Conservation (phyloP, 2,797 vertebrate genomes). For the Cirrhinus mrigala region DNA sequence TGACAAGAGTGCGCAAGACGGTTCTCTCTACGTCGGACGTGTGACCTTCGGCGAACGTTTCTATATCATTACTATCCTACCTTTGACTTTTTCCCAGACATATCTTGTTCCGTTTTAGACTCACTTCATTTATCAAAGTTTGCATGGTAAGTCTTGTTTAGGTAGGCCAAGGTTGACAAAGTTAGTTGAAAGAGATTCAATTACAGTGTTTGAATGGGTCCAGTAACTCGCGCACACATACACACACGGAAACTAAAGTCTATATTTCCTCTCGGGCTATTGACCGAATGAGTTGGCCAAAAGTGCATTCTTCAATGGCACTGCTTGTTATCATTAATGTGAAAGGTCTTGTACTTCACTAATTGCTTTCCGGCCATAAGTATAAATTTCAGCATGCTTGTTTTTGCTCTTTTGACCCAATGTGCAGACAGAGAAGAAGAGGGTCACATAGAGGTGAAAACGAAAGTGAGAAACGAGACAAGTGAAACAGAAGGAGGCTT, state of each 20-base stretch:
- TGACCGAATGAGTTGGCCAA: slow-evolving; percentile 38
- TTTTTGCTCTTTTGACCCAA: slow-evolving; percentile 46
- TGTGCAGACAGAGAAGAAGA: slow-evolving; percentile 23
- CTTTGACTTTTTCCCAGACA: slow-evolving; percentile 59
- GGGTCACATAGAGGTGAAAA: slow-evolving; percentile 2
- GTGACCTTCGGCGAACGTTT: slow-evolving; percentile 58
- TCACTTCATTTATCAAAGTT: slow-evolving; percentile 62
- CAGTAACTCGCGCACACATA: slow-evolving; percentile 13
- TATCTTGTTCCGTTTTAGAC: slow-evolving; percentile 38
- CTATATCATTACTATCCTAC: slow-evolving; percentile 59
- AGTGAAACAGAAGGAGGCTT: slow-evolving; percentile 16
- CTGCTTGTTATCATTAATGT: slow-evolving; percentile 49
- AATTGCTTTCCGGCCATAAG: slow-evolving; percentile 51
- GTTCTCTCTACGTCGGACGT: slow-evolving; percentile 49
- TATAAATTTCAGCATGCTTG: slow-evolving; percentile 21
- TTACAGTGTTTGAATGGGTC: slow-evolving; percentile 56
- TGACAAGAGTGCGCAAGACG: slow-evolving; percentile 60
- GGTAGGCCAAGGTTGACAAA: slow-evolving; percentile 60
- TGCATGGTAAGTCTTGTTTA: slow-evolving; percentile 57
- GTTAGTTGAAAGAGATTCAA: slow-evolving; percentile 50
- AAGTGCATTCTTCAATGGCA: slow-evolving; percentile 42
- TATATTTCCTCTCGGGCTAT: slow-evolving; percentile 34
- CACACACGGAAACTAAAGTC: slow-evolving; percentile 8
- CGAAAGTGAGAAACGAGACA: slow-evolving; percentile 26
- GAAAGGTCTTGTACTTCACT: slow-evolving; percentile 39